These are phyloP conservation scores for Eudiplozoon nipponicum DNA, from an alignment of 2,888 invertebrate species.

Conservation along the genomic window DNA sequence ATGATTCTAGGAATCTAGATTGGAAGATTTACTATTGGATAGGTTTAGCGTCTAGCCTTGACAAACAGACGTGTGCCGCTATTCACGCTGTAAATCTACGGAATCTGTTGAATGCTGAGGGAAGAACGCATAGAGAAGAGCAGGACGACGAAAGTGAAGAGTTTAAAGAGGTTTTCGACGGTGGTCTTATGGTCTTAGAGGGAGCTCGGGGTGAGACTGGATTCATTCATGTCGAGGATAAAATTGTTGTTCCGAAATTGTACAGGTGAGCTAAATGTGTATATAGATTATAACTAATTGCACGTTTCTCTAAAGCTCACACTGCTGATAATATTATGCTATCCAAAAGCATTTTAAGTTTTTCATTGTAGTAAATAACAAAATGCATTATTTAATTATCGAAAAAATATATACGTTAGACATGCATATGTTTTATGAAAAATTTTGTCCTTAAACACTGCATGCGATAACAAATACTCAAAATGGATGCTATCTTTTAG, in stretches of 20 bases:
- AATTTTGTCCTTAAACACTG: too few species aligned
- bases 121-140: slow-evolving; percentile 72
- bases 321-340: too few species aligned
- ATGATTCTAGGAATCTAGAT: slow-evolving; percentile 37
- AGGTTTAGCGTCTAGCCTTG: slow-evolving; percentile 64
- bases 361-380: too few species aligned
- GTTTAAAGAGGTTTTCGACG: slow-evolving; percentile 31
- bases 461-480: too few species aligned
- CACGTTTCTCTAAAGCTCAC: too few species aligned
- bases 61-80: slow-evolving; percentile 72
- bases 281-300: too few species aligned
- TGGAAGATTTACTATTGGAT: slow-evolving; percentile 99
- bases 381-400: too few species aligned
- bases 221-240: slow-evolving; percentile 74
- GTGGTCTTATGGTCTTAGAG: slow-evolving; percentile 35
- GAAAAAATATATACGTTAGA: too few species aligned
- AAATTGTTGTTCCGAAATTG: slow-evolving; percentile 16
- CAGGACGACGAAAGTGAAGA: slow-evolving; percentile 81
- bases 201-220: slow-evolving; percentile 86
- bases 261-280: slow-evolving; percentile 30
- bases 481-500: too few species aligned
- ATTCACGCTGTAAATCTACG: slow-evolving; percentile 93
- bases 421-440: too few species aligned
- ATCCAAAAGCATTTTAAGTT: too few species aligned
- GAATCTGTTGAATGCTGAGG: slow-evolving; percentile 65